Percentiles rank a stretch among this genome's conserved stretches.
These are phyloP conservation scores for Charanyca ferruginea DNA, from an alignment of 2,888 invertebrate genomes.

Conservation along the genomic window DNA sequence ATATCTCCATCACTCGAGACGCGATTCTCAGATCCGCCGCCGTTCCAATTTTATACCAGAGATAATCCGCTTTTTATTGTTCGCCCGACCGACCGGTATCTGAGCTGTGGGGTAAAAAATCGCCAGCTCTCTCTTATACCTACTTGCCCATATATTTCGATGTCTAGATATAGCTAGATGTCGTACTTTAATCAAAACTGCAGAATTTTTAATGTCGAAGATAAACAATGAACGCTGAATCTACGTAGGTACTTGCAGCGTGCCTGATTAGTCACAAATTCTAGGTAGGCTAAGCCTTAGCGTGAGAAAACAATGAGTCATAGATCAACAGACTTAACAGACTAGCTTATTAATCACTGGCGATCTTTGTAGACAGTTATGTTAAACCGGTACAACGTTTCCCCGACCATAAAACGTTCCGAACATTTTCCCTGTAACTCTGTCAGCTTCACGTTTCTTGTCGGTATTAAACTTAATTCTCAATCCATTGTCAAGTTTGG, in stretches of 20 bases:
- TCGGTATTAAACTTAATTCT: slow-evolving; percentile 57
- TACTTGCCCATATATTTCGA: slow-evolving; percentile 62
- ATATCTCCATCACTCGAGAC: slow-evolving; percentile 83
- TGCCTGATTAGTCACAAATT: slow-evolving; percentile 80
- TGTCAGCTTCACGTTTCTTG: slow-evolving; percentile 35
- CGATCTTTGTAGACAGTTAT: slow-evolving; percentile 58
- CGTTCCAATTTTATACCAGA: slow-evolving; percentile 85
- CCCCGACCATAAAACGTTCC: slow-evolving; percentile 51
- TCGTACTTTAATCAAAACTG: slow-evolving; percentile 53
- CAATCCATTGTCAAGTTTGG: slow-evolving; percentile 62
- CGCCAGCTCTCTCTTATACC: slow-evolving; percentile 68
- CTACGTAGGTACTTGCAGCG: slow-evolving; percentile 60
- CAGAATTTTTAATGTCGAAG: slow-evolving; percentile 48
- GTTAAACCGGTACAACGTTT: slow-evolving; percentile 57
- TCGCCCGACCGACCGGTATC: slow-evolving; percentile 66
- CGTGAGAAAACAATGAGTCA: slow-evolving; percentile 82
- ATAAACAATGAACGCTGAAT: slow-evolving; percentile 56
- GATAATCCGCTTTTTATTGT: slow-evolving; percentile 85
- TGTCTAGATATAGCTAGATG: slow-evolving; percentile 60
- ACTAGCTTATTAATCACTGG: slow-evolving; percentile 61
- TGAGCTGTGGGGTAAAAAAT: slow-evolving; percentile 65
- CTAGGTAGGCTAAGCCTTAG: slow-evolving; percentile 73
- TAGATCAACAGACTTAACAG: slow-evolving; percentile 67
- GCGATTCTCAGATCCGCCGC: slow-evolving; percentile 81
- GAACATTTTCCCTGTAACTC: slow-evolving; percentile 54